These are phyloP conservation scores for Corbicula japonica DNA, from an alignment of 2,888 invertebrate species.

Conservation along the genomic window DNA sequence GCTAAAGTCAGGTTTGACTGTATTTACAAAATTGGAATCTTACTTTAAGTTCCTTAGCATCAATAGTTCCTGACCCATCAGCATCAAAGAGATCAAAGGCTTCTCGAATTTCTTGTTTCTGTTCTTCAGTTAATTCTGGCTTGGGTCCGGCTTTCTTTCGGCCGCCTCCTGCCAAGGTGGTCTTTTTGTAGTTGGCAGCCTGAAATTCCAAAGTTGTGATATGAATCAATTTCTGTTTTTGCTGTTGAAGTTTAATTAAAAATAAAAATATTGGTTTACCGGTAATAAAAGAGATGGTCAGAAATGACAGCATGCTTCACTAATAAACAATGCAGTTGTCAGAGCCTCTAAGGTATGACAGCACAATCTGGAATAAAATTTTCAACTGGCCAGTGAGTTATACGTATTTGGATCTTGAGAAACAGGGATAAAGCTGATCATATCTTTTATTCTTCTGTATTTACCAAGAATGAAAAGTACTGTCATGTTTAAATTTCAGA, in stretches of 20 bases:
- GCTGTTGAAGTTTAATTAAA: not conserved
- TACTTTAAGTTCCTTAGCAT: slow-evolving; percentile 97
- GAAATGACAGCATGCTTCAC: not conserved
- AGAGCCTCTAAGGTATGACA: not conserved
- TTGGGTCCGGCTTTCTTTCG: slow-evolving; percentile 86
- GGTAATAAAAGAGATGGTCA: not conserved
- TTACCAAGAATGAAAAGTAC: too few relatives aligned
- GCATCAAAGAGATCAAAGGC: slow-evolving; percentile 98
- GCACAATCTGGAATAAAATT: too few relatives aligned
- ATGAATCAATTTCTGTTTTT: not conserved
- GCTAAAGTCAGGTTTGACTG: too few relatives aligned
- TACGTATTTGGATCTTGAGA: too few relatives aligned
- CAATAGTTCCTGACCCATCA: slow-evolving; percentile 95
- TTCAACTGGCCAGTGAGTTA: too few relatives aligned
- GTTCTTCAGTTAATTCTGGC: slow-evolving; percentile 94
- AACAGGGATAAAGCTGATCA: too few relatives aligned
- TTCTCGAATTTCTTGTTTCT: slow-evolving; percentile 96
- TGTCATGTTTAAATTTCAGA: too few relatives aligned
- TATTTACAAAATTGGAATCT: slow-evolving; percentile 3
- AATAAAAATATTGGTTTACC: not conserved
- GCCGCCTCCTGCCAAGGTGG: slow-evolving; percentile 82
- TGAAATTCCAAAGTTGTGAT: slow-evolving; percentile 35
- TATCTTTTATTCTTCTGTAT: too few relatives aligned
- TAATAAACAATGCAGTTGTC: not conserved
- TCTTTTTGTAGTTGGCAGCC: slow-evolving; percentile 83